Evolutionary conservation across 1,140 invertebrate genomes (phyloP), one percentile per base, ranked within the genome.

Genomic region (Penaeus japonicus): DNA sequence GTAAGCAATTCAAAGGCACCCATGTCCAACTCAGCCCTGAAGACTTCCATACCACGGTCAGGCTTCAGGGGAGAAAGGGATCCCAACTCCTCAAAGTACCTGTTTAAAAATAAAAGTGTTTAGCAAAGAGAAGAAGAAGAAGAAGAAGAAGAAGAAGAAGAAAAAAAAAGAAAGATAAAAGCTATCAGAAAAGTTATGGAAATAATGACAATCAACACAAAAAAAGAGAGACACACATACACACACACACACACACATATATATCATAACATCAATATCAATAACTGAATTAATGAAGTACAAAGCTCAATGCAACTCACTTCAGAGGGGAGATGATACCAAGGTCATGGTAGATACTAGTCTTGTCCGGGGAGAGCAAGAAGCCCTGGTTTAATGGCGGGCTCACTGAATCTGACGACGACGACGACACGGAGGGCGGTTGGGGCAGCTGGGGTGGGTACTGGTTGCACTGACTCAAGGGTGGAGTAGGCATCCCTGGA

Each of bases 1-100:
- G 90, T 89, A 4, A 90, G 70, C 24, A 90, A 81, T 35, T 90
- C 90, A 85, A 90, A 90, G 47, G 90, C 90, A 22, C 90, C 90
- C 70, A 89, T 80, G 53, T 89, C 87, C 65, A 84, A 53, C 17
- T 89, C 86, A 30, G 73, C 57, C 30, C 39, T 90, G 15, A 87
- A 83, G 12, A 59, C 24, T 15, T 90, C 90, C 24, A 89, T 32
- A 27, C 79, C 80, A 27, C 84, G 75, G 55, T 89, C 84, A n/a
- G 59, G 83, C 87, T 83, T 89, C 24, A 90, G 80, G 22, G 90
- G 90, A 17, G 90, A 90, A 62, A 90, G 62, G 24, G 87, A 89
- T 22, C 79, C 77, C 32, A 90, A 30, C 57, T 90, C 90, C 47
- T 86, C 89, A 78, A 90, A 82, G 81, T 90, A 89, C 30, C 90